These are phyloP conservation scores for Athetis lepigone DNA, from an alignment of 2,888 invertebrate genomes.

Conservation along the genomic window DNA sequence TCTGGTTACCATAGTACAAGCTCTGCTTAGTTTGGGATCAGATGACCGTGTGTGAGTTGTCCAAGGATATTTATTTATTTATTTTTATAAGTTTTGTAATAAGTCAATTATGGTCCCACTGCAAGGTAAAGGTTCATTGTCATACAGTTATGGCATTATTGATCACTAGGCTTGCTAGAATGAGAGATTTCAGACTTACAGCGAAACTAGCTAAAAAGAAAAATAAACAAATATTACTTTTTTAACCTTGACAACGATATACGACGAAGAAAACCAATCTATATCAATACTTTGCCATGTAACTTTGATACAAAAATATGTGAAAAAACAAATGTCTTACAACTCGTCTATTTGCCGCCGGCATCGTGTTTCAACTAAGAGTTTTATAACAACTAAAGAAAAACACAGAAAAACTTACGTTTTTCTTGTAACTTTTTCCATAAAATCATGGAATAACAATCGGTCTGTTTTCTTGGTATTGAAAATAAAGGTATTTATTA, in stretches of 20 bases:
- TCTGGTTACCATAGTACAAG: no score
- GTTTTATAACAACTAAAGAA: slow-evolving; percentile 54
- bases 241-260: neutral
- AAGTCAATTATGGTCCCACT: no score
- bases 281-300: slow-evolving; percentile 17
- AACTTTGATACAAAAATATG: slow-evolving; percentile 29
- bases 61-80: no score
- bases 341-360: slow-evolving; percentile 38
- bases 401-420: slow-evolving; percentile 39
- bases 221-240: neutral
- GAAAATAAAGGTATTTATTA: neutral
- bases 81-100: no score
- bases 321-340: slow-evolving; percentile 1
- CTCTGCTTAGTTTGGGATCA: no score
- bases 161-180: no score
- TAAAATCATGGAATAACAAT: slow-evolving; percentile 40
- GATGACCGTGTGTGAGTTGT: no score
- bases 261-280: slow-evolving; percentile 24
- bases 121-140: no score
- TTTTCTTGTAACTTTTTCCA: slow-evolving; percentile 48
- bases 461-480: neutral
- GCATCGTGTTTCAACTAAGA: slow-evolving; percentile 50
- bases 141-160: no score
- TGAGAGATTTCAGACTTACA: no score
- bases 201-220: neutral